Conservation (phyloP, 2,888 invertebrate genomes). For the Calliphora vomitoria region DNA sequence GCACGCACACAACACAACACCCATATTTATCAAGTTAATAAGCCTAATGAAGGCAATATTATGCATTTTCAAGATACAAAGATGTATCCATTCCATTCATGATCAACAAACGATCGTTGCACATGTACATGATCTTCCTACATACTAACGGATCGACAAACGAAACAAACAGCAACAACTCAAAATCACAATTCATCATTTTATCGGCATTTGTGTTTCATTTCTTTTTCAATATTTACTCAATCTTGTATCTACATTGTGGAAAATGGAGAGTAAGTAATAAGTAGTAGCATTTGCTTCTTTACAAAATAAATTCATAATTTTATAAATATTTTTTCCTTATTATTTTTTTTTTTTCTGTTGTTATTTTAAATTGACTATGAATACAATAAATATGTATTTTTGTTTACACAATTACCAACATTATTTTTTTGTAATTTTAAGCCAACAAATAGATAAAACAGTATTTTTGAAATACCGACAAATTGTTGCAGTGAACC, state of each 20-base stretch:
- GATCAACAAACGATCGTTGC: not conserved
- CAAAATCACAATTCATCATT: conserved; percentile 62
- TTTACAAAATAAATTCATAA: conserved; percentile 31
- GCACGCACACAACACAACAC: not conserved
- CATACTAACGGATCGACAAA: not conserved
- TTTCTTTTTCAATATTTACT: conserved; percentile 57
- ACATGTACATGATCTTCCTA: not conserved
- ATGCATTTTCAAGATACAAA: conserved; percentile 49
- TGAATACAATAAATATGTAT: conserved; percentile 19
- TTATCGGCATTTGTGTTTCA: conserved; percentile 62
- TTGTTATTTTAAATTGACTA: conserved; percentile 17
- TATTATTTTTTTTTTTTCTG: not conserved
- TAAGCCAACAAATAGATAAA: conserved; percentile 28
- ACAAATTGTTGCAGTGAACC: conserved; percentile 17
- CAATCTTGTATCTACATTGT: conserved; percentile 26
- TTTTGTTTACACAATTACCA: conserved; percentile 67
- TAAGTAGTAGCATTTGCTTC: conserved; percentile 46
- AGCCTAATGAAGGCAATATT: conserved; percentile 67
- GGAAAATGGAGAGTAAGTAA: not conserved
- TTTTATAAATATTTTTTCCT: conserved; percentile 15
- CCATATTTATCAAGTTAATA: conserved; percentile 56
- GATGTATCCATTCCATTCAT: conserved; percentile 51
- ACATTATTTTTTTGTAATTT: conserved; percentile 55
- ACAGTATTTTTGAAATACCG: conserved; percentile 46
- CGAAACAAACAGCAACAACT: not conserved